phyloP scores from a whole-genome alignment of 2,797 vertebrate species.

The Holocentrus rufus region DNA sequence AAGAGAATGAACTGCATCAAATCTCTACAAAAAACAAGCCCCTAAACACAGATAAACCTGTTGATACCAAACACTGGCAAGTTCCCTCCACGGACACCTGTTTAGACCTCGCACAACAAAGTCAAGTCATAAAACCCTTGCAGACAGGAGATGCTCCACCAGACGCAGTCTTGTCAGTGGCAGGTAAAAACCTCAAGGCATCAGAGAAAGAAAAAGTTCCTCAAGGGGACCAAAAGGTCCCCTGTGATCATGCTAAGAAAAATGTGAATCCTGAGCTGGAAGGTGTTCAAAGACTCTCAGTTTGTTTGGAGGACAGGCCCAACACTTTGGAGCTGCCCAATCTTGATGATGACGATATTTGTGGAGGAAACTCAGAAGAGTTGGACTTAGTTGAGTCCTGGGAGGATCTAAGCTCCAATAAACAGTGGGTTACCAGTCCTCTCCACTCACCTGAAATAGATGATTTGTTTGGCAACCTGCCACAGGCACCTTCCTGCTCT shows the following conservation, averaged over 20 bases:
- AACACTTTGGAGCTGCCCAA: slow-evolving; percentile 59
- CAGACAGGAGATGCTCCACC: slow-evolving; percentile 28
- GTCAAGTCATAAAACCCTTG: slow-evolving; percentile 23
- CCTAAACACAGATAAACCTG: slow-evolving; percentile 61
- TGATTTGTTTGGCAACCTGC: slow-evolving; percentile 77
- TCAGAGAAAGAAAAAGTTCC: slow-evolving; percentile 30
- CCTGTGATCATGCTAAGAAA: slow-evolving; percentile 48
- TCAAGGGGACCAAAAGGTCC: slow-evolving; percentile 33
- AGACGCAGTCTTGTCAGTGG: slow-evolving; percentile 10
- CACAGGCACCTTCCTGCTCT: slow-evolving; percentile 56
- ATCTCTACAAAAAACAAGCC: slow-evolving; percentile 47
- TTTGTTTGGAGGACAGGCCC: slow-evolving; percentile 74
- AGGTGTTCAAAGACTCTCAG: slow-evolving; percentile 63
- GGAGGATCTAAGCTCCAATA: slow-evolving; percentile 86
- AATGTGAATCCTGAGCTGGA: slow-evolving; percentile 54
- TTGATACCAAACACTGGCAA: slow-evolving; percentile 39
- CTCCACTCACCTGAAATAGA: slow-evolving; percentile 94
- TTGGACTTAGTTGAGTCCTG: slow-evolving; percentile 93
- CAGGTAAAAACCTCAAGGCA: slow-evolving; percentile 17
- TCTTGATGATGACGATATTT: slow-evolving; percentile 83
- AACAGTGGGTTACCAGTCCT: slow-evolving; percentile 96
- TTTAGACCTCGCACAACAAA: slow-evolving; percentile 20
- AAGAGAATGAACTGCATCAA: slow-evolving; percentile 45
- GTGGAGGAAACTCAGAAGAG: slow-evolving; percentile 80
- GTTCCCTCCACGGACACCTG: slow-evolving; percentile 33